Conservation (phyloP, 2,113 vertebrate species). For the Tenebrosternarchus preto region DNA sequence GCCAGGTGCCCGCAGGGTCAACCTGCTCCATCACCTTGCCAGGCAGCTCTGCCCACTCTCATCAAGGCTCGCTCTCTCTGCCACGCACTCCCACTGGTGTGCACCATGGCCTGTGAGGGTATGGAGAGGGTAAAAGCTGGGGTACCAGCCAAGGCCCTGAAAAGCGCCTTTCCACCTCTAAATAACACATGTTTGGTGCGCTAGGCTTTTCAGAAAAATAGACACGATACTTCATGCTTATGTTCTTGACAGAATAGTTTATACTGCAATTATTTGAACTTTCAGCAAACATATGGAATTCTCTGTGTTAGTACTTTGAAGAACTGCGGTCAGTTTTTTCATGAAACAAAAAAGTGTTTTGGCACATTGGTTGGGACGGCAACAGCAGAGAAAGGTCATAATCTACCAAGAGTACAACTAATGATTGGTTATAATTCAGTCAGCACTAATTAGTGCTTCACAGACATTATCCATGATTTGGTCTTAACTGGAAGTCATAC, state of each 20-base stretch:
- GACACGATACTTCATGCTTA: not conserved
- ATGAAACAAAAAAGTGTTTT: not conserved
- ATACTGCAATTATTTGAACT: not conserved
- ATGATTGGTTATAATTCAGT: no score
- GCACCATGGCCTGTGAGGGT: constrained; percentile 28
- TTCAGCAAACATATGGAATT: not conserved
- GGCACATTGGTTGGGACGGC: no score
- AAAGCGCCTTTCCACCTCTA: constrained; percentile 9
- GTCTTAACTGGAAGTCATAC: no score
- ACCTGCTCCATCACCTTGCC: constrained; percentile 59
- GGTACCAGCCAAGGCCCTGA: constrained; percentile 9
- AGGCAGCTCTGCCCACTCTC: constrained; percentile 36
- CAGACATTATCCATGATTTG: no score
- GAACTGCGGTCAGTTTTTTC: not conserved
- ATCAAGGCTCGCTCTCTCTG: no score
- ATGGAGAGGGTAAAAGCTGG: constrained; percentile 13
- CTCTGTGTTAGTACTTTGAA: not conserved
- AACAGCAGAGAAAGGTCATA: no score
- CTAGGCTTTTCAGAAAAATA: not conserved
- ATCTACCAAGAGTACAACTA: no score
- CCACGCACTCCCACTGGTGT: constrained; percentile 1
- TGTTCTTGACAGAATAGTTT: not conserved
- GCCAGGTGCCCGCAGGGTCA: constrained; percentile 54
- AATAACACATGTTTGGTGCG: constrained; percentile 12
- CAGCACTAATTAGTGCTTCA: no score